phyloP scores from a whole-genome alignment of 1,140 invertebrate genomes.

The Leptinotarsa defecta region DNA sequence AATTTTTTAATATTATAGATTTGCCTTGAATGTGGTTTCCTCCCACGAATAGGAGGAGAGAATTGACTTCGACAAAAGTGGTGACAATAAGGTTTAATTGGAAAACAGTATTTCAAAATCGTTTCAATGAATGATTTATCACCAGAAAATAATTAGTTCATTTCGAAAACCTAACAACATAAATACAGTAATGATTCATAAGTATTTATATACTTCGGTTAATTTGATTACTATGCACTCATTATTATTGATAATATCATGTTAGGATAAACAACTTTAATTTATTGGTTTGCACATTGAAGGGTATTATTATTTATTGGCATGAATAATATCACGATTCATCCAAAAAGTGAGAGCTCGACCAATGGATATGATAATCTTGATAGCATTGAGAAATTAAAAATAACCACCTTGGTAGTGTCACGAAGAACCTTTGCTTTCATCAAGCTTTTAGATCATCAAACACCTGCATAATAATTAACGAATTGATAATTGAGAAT shows the following conservation, averaged over 20 bases:
- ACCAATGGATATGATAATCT: slow-evolving; percentile 29
- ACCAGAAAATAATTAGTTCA: slow-evolving; percentile 2
- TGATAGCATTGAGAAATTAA: slow-evolving; percentile 32
- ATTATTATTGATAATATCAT: background rate
- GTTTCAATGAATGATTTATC: background rate
- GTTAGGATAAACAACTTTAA: slow-evolving; percentile 4
- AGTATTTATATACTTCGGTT: slow-evolving; percentile 2
- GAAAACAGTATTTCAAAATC: no score
- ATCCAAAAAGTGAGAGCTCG: slow-evolving; percentile 42
- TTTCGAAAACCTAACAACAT: slow-evolving; percentile 14
- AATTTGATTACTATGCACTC: slow-evolving; percentile 4
- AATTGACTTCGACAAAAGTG: no score
- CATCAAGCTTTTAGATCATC: slow-evolving; percentile 37
- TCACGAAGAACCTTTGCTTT: slow-evolving; percentile 41
- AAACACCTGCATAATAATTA: slow-evolving; percentile 39
- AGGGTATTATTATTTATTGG: slow-evolving; percentile 33
- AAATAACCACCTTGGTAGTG: slow-evolving; percentile 40
- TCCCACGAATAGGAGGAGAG: no score
- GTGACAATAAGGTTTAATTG: no score
- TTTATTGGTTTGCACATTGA: slow-evolving; percentile 15
- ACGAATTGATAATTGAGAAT: slow-evolving; percentile 27
- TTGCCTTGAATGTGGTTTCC: no score
- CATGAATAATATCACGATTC: slow-evolving; percentile 37
- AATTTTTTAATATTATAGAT: no score
- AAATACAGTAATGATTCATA: slow-evolving; percentile 8